Base-by-base conservation (phyloP, 2,113 vertebrate genomes). In the Labeo rohita region DNA sequence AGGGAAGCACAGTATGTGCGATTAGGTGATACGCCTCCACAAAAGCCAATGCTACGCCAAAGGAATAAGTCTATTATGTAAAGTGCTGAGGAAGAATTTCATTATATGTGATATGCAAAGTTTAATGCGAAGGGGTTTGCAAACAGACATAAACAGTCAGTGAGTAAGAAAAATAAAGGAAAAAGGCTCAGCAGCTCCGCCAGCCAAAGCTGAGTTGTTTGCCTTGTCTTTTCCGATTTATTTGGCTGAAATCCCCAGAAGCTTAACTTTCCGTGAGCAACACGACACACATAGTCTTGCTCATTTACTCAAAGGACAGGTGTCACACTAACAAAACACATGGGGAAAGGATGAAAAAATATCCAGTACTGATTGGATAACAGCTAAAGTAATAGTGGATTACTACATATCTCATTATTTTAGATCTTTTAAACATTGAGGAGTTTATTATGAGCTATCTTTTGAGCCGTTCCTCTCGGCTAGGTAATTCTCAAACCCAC, bases 201-300 rank as follows among this genome's bases (percentile, higher is more conserved):
- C 83, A 83, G 61, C 72, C 84, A 73, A 15, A 1, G 34, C 54
- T n/a, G 13, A 63, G 82, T 76, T 88, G 87, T 89, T 47, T 78
- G 86, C 68, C 68, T 15, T 87, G 85, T 91, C 90, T 82, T 83
- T 87, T 92, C 56, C 81, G 74, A 36, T 82, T 87, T 91, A 89
- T 93, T 90, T 88, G 84, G 89, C 85, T 88, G 86, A 92, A 90
- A 90, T 92, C 88, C 89, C 91, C 66, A 80, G 86, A 90, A 90
- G 84, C 85, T 89, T 87, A 91, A 91, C 90, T 90, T 90, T 90
- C 89, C 72, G 7, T 76, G 83, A 83, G 90, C 83, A 85, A 89
- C 80, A 50, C 70, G 83, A 83, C 89, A 87, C 8, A 8, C 39
- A 12, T 43, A 66, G 39, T 13, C 81, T 89, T 65, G 77, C 80